These are phyloP conservation scores for Lordiphosa fenestrarum DNA, from an alignment of 2,888 invertebrate genomes.

Conservation along the genomic window DNA sequence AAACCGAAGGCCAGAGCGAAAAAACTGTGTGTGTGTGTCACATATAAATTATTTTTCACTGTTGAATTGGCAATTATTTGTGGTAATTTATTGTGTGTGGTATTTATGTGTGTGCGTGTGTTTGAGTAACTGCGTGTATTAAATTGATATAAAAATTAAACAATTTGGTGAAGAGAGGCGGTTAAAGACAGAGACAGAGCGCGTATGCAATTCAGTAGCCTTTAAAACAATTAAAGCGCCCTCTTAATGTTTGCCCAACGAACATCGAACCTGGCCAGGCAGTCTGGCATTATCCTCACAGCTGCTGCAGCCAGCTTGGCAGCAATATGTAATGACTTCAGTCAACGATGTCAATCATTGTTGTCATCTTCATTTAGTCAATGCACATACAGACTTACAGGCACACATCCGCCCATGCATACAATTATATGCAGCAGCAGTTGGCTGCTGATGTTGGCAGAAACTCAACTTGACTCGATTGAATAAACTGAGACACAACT, in stretches of 20 bases:
- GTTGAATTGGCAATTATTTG: constrained; percentile 70
- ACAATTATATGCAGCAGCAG: too few species aligned
- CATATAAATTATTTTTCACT: constrained; percentile 58
- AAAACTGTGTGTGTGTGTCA: constrained; percentile 46
- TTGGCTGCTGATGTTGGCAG: constrained; percentile 42
- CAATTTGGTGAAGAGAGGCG: too few species aligned
- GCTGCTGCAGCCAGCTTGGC: too few species aligned
- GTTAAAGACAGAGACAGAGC: constrained; percentile 20
- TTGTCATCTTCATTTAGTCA: too few species aligned
- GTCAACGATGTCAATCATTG: too few species aligned
- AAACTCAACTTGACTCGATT: constrained; percentile 36
- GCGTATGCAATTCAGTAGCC: constrained; percentile 30
- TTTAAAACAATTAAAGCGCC: constrained; percentile 55
- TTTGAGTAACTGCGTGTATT: constrained; percentile 31
- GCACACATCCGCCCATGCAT: too few species aligned
- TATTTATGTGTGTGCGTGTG: constrained; percentile 34
- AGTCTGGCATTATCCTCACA: too few species aligned
- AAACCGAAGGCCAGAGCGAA: constrained; percentile 19
- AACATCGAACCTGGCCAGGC: too few species aligned
- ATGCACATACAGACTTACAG: too few species aligned
- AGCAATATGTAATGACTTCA: too few species aligned
- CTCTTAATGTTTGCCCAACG: constrained; percentile 36
- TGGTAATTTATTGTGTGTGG: constrained; percentile 50
- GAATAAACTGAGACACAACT: constrained; percentile 7
- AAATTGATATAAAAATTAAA: constrained; percentile 55